Conservation (phyloP, 2,113 vertebrate genomes). For the Erythrocercus mccallii region DNA sequence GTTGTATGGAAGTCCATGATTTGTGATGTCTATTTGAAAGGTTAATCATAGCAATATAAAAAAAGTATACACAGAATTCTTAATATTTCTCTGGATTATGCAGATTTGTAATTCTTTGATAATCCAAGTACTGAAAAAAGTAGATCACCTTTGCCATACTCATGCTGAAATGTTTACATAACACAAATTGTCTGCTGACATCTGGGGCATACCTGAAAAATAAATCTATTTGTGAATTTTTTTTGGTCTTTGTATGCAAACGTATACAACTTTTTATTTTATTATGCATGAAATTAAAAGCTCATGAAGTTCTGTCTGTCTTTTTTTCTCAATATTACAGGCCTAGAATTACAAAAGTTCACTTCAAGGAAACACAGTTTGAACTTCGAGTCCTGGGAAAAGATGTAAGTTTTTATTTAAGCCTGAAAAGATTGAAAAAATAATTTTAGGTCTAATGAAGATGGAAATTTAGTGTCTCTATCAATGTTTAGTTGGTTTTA, state of each 20-base stretch:
- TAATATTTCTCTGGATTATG: not conserved
- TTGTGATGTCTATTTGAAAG: not conserved
- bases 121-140: not conserved
- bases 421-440: not conserved
- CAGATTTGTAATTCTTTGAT: not conserved
- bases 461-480: not conserved
- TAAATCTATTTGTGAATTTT: not conserved
- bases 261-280: not conserved
- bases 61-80: not conserved
- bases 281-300: not conserved
- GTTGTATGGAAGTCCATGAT: not conserved
- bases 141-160: not conserved
- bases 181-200: not conserved
- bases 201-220: not conserved
- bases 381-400: constrained; percentile 87
- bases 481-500: not conserved
- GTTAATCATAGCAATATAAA: not conserved
- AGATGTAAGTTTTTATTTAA: constrained; percentile 83
- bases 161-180: not conserved
- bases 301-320: not conserved
- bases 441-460: not conserved
- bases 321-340: constrained; percentile 63
- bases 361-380: constrained; percentile 90
- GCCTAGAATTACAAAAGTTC: constrained; percentile 91
- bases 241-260: not conserved